Evolutionary conservation across 2,797 vertebrate genomes (phyloP), one percentile per base, ranked within the genome.

Genomic region (Sebastes jordani): DNA sequence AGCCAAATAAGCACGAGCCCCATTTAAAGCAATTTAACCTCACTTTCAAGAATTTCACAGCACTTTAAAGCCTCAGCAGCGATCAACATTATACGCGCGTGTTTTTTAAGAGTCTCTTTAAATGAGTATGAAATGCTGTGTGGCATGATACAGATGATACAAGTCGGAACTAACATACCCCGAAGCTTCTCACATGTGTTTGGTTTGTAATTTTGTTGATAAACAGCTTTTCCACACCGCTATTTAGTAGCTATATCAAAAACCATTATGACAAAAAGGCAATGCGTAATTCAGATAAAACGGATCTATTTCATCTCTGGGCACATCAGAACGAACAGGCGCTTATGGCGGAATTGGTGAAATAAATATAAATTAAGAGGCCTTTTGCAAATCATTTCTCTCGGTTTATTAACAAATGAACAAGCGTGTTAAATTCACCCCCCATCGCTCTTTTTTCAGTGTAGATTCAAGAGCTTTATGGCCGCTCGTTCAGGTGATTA

Each of bases 131-230:
- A 93, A 92, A 90, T 83, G 65, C 86, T 91, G 92, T 79, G 90
- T 87, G 80, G 74, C 71, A 67, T 87, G 89, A 92, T 93, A 88
- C 73, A 87, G 38, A 42, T 42, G 38, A 42, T 42, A 42, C 38
- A 42, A 42, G 89, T 89, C 69, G 73, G 77, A 84, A 82, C 82
- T 61, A 88, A 92, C 89, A 63, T 77, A 78, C 88, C 92, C 92
- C 65, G 85, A 68, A 92, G 93, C 91, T 16, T 42, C 60, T 78
- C 46, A 88, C 78, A 34, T 65, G 81, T 72, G 85, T 90, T 88
- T 78, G 76, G 60, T 83, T 91, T 85, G 88, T 93, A 94, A 93
- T 92, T 92, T 88, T 89, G 87, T 91, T 94, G 93, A 95, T 94
- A 95, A 95, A 94, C 92, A 93, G 92, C 91, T 92, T 90, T 90